Percentiles rank a stretch among this genome's conserved stretches.
Evolutionary conservation across 1,140 invertebrate genomes (phyloP).

Genomic region (Parasteatoda tepidariorum): DNA sequence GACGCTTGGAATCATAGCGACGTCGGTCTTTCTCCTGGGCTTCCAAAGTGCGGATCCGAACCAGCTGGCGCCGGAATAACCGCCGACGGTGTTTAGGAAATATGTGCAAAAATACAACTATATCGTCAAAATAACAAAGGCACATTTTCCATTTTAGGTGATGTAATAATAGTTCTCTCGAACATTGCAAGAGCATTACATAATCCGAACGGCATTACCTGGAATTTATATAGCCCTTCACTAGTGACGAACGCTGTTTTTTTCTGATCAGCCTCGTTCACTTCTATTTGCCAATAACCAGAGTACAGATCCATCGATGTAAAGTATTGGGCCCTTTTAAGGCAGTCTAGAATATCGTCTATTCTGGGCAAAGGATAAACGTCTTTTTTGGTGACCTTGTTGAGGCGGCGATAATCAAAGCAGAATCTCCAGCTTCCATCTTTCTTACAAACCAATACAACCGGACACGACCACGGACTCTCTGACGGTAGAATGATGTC

Average conservation of each 20-base stretch:
- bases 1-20: not conserved
- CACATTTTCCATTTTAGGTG: too few relatives aligned
- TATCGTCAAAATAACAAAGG: constrained; percentile 29
- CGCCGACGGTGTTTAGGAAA: constrained; percentile 31
- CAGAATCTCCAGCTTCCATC: constrained; percentile 68
- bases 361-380: not conserved
- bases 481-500: constrained; percentile 67
- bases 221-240: constrained; percentile 35
- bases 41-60: not conserved
- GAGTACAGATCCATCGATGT: constrained; percentile 69
- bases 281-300: constrained; percentile 71
- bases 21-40: not conserved
- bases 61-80: not conserved
- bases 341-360: not conserved
- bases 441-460: constrained; percentile 70
- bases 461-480: constrained; percentile 69
- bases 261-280: constrained; percentile 65
- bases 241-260: constrained; percentile 68
- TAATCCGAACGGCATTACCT: too few relatives aligned
- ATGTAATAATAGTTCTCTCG: constrained; percentile 65
- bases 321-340: constrained; percentile 66
- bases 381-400: not conserved
- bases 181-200: constrained; percentile 64
- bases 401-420: too few relatives aligned
- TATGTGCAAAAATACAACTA: constrained; percentile 31